phyloP scores from a whole-genome alignment of 2,797 vertebrate genomes.

The Halcyon chelicuti region DNA sequence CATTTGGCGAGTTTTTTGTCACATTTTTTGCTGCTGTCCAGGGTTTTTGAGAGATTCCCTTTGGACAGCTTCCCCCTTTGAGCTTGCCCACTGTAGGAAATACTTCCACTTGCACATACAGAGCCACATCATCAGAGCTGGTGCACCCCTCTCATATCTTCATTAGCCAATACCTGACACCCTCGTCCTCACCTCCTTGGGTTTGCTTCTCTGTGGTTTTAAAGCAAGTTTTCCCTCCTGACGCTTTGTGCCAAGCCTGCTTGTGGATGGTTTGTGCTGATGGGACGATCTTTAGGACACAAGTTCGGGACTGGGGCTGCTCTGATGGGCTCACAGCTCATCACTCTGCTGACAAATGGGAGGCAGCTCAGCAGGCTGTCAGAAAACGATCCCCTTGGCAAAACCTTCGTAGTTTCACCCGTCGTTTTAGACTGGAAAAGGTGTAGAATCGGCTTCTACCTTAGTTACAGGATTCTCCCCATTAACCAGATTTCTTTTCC shows the following conservation, averaged over 20 bases:
- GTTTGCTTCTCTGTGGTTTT: not conserved
- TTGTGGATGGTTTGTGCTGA: not conserved
- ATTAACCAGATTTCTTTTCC: conserved; percentile 39
- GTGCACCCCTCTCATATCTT: not conserved
- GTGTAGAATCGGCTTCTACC: not conserved
- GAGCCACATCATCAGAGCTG: not conserved
- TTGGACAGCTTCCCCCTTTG: conserved; percentile 45
- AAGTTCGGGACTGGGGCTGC: not conserved
- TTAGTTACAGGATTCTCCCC: not conserved
- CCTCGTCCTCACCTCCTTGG: not conserved
- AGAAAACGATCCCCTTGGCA: not conserved
- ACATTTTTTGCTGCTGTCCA: conserved; percentile 44
- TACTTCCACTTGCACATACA: not conserved
- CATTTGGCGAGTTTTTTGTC: conserved; percentile 33
- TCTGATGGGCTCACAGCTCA: not conserved
- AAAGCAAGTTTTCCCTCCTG: not conserved
- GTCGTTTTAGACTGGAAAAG: not conserved
- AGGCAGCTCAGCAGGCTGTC: not conserved
- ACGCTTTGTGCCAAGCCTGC: fast-evolving
- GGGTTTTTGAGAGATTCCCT: conserved; percentile 54
- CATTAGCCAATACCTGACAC: not conserved
- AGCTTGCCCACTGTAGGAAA: conserved; percentile 20
- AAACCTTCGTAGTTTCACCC: not conserved
- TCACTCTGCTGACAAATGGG: not conserved
- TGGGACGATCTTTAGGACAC: not conserved